Evolutionary conservation across 2,888 invertebrate species (phyloP), one percentile per base, ranked within the genome.

Genomic region (Hydrotaea cyrtoneurina): DNA sequence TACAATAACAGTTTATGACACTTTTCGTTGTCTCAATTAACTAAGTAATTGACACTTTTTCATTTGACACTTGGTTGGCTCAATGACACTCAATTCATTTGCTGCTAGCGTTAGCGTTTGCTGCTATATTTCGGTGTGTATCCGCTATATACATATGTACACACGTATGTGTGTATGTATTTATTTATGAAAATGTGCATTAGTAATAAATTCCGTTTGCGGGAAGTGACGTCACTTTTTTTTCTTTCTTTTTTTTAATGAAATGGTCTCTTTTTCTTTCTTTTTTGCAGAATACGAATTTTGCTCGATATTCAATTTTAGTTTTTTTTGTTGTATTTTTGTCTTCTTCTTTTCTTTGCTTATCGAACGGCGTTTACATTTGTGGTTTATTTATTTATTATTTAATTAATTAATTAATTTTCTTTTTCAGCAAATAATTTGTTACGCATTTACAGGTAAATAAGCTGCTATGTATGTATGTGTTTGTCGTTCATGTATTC

Each of bases 151-250:
- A n/a, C n/a, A n/a, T n/a, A n/a, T n/a, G n/a, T n/a, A n/a, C n/a
- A n/a, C n/a, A n/a, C n/a, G n/a, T n/a, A n/a, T n/a, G n/a, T n/a
- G n/a, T n/a, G n/a, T n/a, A 4, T 31, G 2, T 31, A 31, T 31
- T 31, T 31, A 31, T 31, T 82, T 50, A 17, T 43, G 46, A 74
- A 55, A 73, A 53, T 59, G n/a, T 79, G 77, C 83, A 79, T 77
- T 78, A 83, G 66, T 78, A 79, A 86, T 82, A 80, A 86, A 77
- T 84, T 80, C 73, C 57, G 66, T 57, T 57, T 62, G 72, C 72
- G 83, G 82, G 85, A 86, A 80, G 77, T 86, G 86, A 86, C 79
- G 86, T 86, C 86, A 86, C 82, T 83, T 31, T 57, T 76, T n/a
- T n/a, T n/a, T n/a, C n/a, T n/a, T n/a, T n/a, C n/a, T n/a, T n/a